phyloP scores from a whole-genome alignment of 2,888 invertebrate species.

The Eilema depressum region DNA sequence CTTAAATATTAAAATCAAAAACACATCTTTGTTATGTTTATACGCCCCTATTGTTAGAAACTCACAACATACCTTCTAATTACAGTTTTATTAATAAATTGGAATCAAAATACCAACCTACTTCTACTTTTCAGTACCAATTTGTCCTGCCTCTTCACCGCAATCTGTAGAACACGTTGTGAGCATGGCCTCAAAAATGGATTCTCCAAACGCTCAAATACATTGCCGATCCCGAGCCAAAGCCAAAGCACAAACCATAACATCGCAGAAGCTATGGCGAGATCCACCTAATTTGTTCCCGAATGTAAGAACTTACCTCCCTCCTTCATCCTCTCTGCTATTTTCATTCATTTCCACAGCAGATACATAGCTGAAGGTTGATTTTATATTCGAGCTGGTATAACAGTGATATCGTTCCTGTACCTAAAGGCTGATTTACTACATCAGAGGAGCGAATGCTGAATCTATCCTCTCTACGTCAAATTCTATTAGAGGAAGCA shows the following conservation, averaged over 20 bases:
- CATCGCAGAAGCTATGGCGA: neutral
- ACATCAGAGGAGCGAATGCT: too few relatives aligned
- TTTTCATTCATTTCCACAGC: neutral
- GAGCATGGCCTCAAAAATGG: conserved; percentile 28
- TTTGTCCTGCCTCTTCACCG: conserved; percentile 25
- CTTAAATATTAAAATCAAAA: too few relatives aligned
- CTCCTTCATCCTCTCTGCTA: neutral
- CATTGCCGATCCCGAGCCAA: neutral
- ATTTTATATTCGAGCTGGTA: neutral
- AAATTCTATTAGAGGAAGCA: too few relatives aligned
- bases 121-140: conserved; percentile 31
- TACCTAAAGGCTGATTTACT: too few relatives aligned
- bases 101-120: neutral
- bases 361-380: neutral
- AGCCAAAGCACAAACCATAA: neutral
- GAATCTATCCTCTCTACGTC: too few relatives aligned
- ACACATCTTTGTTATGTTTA: too few relatives aligned
- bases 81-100: too few relatives aligned
- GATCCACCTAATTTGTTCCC: conserved; percentile 36
- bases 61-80: too few relatives aligned
- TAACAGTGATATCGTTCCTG: too few relatives aligned
- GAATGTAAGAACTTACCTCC: conserved; percentile 48
- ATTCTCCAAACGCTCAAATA: neutral
- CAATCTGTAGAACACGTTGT: conserved; percentile 7
- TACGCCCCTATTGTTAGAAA: too few relatives aligned